A percentile compares a stretch with the other conserved stretches of the same genome.
Conservation (phyloP, 2,888 invertebrate genomes). For the Sycophila texana region DNA sequence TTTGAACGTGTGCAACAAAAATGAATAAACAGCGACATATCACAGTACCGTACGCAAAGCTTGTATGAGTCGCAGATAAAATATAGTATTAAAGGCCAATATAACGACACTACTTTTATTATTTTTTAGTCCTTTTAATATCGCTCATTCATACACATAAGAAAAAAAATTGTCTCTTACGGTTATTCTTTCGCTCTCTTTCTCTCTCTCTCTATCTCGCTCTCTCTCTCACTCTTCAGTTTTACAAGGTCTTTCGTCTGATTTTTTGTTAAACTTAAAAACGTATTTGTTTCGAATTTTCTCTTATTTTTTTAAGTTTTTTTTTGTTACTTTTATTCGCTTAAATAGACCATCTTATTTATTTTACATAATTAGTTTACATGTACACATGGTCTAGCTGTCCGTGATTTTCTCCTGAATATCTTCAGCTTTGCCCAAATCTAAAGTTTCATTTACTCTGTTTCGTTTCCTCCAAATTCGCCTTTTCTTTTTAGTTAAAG, state of each 20-base stretch:
- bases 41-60: conserved; percentile 73
- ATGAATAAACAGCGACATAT: conserved; percentile 71
- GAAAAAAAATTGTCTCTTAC: conserved; percentile 34
- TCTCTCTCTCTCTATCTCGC: too few species aligned
- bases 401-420: conserved; percentile 56
- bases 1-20: conserved; percentile 65
- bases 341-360: conserved; percentile 49
- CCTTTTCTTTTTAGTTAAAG: conserved; percentile 52
- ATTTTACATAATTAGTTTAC: conserved; percentile 55
- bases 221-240: conserved; percentile 32
- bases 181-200: conserved; percentile 41
- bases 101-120: conserved; percentile 66
- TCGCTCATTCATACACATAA: conserved; percentile 48
- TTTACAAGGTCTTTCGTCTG: conserved; percentile 8
- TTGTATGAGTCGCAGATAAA: conserved; percentile 71
- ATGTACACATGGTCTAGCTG: conserved; percentile 53
- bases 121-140: conserved; percentile 46
- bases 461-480: conserved; percentile 45
- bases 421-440: conserved; percentile 64
- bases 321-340: conserved; percentile 51
- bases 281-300: conserved; percentile 46
- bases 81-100: conserved; percentile 70
- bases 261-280: conserved; percentile 8
- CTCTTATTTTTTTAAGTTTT: conserved; percentile 56
- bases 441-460: conserved; percentile 60